Conservation (phyloP, 2,797 vertebrate genomes). For the Lacerta viridis region DNA sequence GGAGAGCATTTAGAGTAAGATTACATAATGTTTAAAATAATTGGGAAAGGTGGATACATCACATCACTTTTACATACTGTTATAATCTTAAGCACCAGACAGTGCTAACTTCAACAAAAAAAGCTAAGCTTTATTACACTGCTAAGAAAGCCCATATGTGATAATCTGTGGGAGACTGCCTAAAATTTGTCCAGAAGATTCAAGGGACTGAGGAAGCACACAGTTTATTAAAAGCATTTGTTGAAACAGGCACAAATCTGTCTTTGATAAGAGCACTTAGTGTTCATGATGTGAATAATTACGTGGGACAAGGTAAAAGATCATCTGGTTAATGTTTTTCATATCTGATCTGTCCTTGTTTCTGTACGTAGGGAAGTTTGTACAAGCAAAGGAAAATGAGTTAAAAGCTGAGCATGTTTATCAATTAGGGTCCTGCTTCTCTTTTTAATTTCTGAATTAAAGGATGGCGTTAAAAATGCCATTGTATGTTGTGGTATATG, state of each 20-base stretch:
- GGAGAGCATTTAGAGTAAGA: too few relatives aligned
- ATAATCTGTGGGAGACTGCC: background rate
- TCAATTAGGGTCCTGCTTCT: background rate
- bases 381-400: background rate
- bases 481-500: background rate
- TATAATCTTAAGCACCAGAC: background rate
- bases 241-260: constrained; percentile 48
- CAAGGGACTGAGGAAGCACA: constrained; percentile 65
- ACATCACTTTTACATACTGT: background rate
- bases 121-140: background rate
- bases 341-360: constrained; percentile 41
- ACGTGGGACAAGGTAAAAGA: constrained; percentile 61
- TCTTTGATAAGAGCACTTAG: constrained; percentile 59
- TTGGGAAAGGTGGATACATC: background rate
- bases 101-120: background rate
- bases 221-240: constrained; percentile 66
- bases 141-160: background rate
- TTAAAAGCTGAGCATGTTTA: background rate
- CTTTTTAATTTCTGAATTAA: background rate
- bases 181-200: constrained; percentile 63
- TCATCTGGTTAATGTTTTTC: constrained; percentile 44
- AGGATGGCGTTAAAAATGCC: background rate
- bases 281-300: constrained; percentile 63
- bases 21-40: background rate
- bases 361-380: constrained; percentile 20